Percentiles rank a stretch among this genome's conserved stretches.
Evolutionary conservation across 2,113 vertebrate genomes (phyloP).

Genomic region (Lota lota): DNA sequence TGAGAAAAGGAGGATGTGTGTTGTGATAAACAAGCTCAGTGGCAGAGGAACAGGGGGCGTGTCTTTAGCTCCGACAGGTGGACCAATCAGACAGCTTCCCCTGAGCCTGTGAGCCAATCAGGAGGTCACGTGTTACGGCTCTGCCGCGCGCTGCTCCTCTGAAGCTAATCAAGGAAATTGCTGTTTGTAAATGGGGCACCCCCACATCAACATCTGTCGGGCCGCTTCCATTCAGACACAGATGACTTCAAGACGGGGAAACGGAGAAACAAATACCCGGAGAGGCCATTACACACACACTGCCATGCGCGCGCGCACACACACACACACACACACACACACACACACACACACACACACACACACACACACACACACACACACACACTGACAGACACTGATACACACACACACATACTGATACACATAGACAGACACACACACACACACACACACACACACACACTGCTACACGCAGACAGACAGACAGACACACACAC

Average conservation of each 20-base stretch:
- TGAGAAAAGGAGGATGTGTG: neutral
- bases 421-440: constrained; percentile 23
- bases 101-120: constrained; percentile 39
- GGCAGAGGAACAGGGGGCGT: neutral
- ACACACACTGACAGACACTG: constrained; percentile 11
- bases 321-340: constrained; percentile 22
- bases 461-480: constrained; percentile 17
- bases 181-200: constrained; percentile 69
- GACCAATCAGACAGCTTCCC: constrained; percentile 57
- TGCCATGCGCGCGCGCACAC: constrained; percentile 1
- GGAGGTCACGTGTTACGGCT: constrained; percentile 57
- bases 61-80: neutral
- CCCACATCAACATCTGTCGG: constrained; percentile 65
- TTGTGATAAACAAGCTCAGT: no score
- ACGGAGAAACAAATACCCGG: constrained; percentile 38
- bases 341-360: constrained; percentile 9
- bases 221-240: constrained; percentile 44
- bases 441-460: constrained; percentile 13
- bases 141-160: constrained; percentile 50
- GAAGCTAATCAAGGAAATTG: constrained; percentile 72
- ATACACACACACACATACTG: constrained; percentile 14
- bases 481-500: constrained; percentile 32
- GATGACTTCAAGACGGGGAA: constrained; percentile 32
- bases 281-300: constrained; percentile 13
- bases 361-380: constrained; percentile 16